Base-by-base conservation (phyloP, 2,888 invertebrate genomes). In the Magallana nippona region DNA sequence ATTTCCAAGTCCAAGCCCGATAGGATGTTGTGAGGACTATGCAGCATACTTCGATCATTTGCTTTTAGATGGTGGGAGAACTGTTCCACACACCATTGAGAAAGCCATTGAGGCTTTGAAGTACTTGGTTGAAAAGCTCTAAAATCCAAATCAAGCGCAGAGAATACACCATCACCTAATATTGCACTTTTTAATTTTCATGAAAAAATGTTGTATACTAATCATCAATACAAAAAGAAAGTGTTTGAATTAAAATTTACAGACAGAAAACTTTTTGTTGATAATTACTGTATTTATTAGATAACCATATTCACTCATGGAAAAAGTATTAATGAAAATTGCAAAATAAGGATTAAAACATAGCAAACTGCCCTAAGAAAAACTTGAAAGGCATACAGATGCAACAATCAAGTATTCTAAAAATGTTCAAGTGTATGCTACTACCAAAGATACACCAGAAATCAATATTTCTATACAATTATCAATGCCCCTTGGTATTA, bases 251-350 rank as follows among this genome's bases (percentile, higher is more conserved):
- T 17, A 60, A 60, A 60, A 60, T n/a, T 60, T 10, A 60, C 60
- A 60, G 19, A 60, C 60, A 60, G 60, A 60, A 44, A 44, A 44
- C 5, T 44, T 44, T 44, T 44, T 44, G 44, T 44, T 44, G 44
- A 44, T 44, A 44, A 19, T 17, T 17, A 60, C 60, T 17, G 19
- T n/a, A 19, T 60, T 60, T 60, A 60, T 17, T 60, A 19, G 60
- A 8, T 19, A 10, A 10, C 60, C 60, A 60, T 60, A 60, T 17
- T 17, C 60, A 60, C 10, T 44, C 5, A 44, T 60, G 60, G 60
- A 60, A 60, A 19, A 60, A 60, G n/a, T 60, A n/a, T 60, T 60
- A 60, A 60, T 60, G 60, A 60, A 60, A 60, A 60, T 60, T 60
- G 60, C 60, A 60, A 60, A 60, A 60, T 60, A 10, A 60, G 60